A percentile compares a stretch with the other conserved stretches of the same genome.
Conservation (phyloP, 2,888 invertebrate species). For the Apamea anceps region DNA sequence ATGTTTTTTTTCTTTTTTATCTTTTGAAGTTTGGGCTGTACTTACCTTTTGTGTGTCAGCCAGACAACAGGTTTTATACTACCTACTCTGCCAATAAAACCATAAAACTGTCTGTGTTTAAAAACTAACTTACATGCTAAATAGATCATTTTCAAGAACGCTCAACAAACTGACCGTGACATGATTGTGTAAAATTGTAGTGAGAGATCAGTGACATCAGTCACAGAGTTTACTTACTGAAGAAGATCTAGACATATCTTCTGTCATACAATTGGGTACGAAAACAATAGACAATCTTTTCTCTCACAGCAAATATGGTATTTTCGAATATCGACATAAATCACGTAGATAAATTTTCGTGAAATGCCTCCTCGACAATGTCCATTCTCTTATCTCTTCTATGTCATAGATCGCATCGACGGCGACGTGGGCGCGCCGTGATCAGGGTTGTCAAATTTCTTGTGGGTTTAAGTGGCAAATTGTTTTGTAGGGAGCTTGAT, state of each 20-base stretch:
- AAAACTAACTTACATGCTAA: no score
- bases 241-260: not conserved
- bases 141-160: no score
- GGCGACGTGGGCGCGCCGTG: conserved; percentile 38
- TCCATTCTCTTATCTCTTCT: conserved; percentile 40
- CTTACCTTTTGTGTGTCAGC: not conserved
- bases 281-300: conserved; percentile 3
- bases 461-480: not conserved
- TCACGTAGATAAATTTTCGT: not conserved
- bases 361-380: conserved; percentile 48
- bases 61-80: not conserved
- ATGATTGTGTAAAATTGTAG: no score
- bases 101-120: no score
- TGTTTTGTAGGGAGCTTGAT: not conserved
- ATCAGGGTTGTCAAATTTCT: conserved; percentile 38
- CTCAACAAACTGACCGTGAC: not conserved
- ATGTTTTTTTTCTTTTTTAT: not conserved
- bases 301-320: not conserved
- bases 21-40: not conserved
- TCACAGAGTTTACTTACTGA: not conserved
- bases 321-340: conserved; percentile 4
- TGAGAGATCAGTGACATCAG: not conserved
- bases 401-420: conserved; percentile 51
- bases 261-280: no score
- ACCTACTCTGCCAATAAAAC: not conserved